phyloP scores from a whole-genome alignment of 2,797 vertebrate genomes.

The Hapalemur alaotrensis region DNA sequence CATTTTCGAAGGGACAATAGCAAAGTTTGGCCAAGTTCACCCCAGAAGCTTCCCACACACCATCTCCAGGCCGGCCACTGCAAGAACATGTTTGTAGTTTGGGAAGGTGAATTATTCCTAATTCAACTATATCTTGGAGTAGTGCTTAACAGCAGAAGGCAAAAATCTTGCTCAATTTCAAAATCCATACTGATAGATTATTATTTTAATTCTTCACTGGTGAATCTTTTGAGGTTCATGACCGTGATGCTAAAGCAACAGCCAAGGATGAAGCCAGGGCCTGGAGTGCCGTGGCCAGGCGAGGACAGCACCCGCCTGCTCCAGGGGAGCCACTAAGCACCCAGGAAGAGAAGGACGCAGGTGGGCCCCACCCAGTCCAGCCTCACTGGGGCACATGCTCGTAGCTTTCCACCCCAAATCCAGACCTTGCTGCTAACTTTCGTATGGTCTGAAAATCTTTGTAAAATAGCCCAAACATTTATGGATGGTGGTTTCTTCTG shows the following conservation, averaged over 20 bases:
- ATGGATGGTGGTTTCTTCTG: not conserved
- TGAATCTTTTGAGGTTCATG: not conserved
- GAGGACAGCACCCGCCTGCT: not conserved
- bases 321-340: not conserved
- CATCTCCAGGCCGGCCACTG: no score
- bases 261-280: not conserved
- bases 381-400: not conserved
- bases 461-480: not conserved
- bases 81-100: not conserved
- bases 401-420: not conserved
- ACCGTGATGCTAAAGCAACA: not conserved
- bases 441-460: not conserved
- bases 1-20: not conserved
- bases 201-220: not conserved
- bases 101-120: not conserved
- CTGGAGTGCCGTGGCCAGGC: not conserved
- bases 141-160: not conserved
- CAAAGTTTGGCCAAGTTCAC: not conserved
- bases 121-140: not conserved
- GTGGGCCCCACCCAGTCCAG: not conserved
- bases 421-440: not conserved
- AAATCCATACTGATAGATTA: not conserved
- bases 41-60: no score
- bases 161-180: not conserved
- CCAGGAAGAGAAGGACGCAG: no score